These are phyloP conservation scores for Cantharis nigra DNA, from an alignment of 2,888 invertebrate species.

Conservation along the genomic window DNA sequence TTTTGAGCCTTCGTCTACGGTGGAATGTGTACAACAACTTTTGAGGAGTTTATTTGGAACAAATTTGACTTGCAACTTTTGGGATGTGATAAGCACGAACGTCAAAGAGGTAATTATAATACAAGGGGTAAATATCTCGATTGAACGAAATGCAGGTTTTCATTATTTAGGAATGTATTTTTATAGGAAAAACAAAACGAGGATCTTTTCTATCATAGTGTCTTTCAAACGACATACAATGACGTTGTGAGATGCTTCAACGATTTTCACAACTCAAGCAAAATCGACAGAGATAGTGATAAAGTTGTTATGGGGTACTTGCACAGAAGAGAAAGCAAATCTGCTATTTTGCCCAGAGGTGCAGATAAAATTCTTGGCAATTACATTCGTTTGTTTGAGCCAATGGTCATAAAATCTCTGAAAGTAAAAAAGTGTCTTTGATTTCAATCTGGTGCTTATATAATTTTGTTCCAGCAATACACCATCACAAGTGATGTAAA, in stretches of 20 bases:
- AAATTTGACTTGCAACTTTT: constrained; percentile 63
- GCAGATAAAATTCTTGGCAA: constrained; percentile 68
- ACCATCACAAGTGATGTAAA: constrained; percentile 82
- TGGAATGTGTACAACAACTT: constrained; percentile 78
- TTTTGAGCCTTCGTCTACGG: constrained; percentile 70
- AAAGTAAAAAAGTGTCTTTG: constrained; percentile 62
- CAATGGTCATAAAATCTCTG: constrained; percentile 90
- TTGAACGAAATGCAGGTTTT: too few relatives aligned
- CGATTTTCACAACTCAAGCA: constrained; percentile 46
- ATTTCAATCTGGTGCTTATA: neutral
- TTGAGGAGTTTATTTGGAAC: constrained; percentile 77
- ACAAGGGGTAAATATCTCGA: too few relatives aligned
- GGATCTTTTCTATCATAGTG: constrained; percentile 51
- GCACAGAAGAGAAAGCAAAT: constrained; percentile 52
- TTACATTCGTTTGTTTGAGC: constrained; percentile 92
- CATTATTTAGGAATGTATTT: neutral
- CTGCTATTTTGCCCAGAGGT: constrained; percentile 54
- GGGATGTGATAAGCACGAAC: constrained; percentile 6
- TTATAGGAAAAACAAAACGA: constrained; percentile 30
- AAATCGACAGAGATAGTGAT: constrained; percentile 50
- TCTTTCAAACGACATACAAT: constrained; percentile 52
- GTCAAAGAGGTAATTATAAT: neutral
- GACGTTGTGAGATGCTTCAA: constrained; percentile 46
- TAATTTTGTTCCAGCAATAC: constrained; percentile 68
- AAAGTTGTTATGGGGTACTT: constrained; percentile 53